phyloP scores from a whole-genome alignment of 2,888 invertebrate species.

The Physocephala rufipes region DNA sequence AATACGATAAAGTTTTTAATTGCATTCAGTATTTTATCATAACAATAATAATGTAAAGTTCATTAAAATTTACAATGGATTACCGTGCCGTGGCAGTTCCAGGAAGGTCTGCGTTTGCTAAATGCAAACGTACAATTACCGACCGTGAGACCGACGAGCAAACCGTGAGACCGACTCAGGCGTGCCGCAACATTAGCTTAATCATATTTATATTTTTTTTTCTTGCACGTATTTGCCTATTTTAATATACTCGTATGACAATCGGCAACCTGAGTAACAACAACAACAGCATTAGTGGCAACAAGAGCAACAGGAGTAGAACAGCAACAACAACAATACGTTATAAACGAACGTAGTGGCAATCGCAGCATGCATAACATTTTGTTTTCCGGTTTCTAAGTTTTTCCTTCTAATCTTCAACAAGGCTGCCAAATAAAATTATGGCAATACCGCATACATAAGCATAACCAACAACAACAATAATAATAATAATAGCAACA shows the following conservation, averaged over 20 bases:
- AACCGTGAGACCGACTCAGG: slow-evolving; percentile 12
- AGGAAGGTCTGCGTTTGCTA: too few species aligned
- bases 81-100: too few species aligned
- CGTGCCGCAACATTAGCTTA: slow-evolving; percentile 45
- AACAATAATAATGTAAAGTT: slow-evolving; percentile 25
- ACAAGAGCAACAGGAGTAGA: slow-evolving; percentile 11
- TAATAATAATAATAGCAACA: slow-evolving; percentile 25
- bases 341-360: slow-evolving; percentile 18
- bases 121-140: not conserved
- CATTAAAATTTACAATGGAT: slow-evolving; percentile 30
- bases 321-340: slow-evolving; percentile 7
- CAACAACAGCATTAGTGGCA: slow-evolving; percentile 16
- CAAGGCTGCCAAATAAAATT: slow-evolving; percentile 27
- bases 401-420: slow-evolving; percentile 30
- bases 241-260: too few species aligned
- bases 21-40: slow-evolving; percentile 17
- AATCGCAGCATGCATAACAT: slow-evolving; percentile 46
- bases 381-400: slow-evolving; percentile 42
- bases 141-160: slow-evolving; percentile 21
- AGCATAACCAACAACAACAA: not conserved
- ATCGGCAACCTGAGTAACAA: slow-evolving; percentile 28
- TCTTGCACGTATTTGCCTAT: too few species aligned
- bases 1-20: slow-evolving; percentile 24
- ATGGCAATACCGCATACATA: slow-evolving; percentile 4
- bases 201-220: slow-evolving; percentile 45